Conservation (phyloP, 2,888 invertebrate species). For the Erebia palarica region DNA sequence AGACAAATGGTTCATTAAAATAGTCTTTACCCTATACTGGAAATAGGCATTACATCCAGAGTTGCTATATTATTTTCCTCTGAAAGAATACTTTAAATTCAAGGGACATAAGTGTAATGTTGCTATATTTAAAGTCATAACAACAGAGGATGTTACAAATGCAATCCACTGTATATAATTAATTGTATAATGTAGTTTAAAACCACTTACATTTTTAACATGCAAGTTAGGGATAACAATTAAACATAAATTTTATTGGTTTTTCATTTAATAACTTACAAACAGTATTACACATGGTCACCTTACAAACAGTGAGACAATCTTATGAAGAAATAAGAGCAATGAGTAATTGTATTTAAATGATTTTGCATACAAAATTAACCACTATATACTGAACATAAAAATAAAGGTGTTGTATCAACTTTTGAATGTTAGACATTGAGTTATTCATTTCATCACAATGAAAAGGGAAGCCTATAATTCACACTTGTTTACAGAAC, state of each 20-base stretch:
- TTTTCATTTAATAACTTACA: conserved; percentile 28
- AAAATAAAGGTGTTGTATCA: not conserved
- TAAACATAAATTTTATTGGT: conserved; percentile 1
- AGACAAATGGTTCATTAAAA: too few species aligned
- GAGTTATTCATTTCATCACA: conserved; percentile 3
- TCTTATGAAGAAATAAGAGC: not conserved
- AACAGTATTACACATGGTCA: conserved; percentile 22
- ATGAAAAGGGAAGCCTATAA: conserved; percentile 29
- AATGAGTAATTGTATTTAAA: not conserved
- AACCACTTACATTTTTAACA: too few species aligned
- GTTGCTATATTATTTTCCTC: too few species aligned
- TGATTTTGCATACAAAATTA: conserved; percentile 1
- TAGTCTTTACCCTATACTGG: too few species aligned
- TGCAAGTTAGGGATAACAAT: not conserved
- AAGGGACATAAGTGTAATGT: too few species aligned
- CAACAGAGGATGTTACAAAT: too few species aligned
- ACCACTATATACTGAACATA: not conserved
- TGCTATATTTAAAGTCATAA: too few species aligned
- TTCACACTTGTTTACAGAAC: conserved; percentile 84
- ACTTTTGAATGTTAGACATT: not conserved
- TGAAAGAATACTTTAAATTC: too few species aligned
- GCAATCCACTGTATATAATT: too few species aligned
- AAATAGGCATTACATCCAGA: too few species aligned
- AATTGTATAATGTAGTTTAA: too few species aligned
- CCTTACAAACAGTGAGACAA: not conserved